Evolutionary conservation across 1,140 invertebrate species (phyloP).

Genomic region (Chironomus striatipennis): DNA sequence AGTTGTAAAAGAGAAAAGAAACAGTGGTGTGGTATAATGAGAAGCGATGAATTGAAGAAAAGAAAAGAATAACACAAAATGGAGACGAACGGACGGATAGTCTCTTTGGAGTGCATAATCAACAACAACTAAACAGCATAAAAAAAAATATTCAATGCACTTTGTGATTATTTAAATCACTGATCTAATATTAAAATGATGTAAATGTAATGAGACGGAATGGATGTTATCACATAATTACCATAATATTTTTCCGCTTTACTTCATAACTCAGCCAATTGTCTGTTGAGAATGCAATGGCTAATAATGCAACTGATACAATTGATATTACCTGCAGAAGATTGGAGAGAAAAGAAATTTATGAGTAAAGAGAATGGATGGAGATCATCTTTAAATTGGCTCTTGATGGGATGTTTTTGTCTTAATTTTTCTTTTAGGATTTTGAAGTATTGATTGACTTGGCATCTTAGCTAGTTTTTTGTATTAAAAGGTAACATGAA

Average conservation of each 20-base stretch:
- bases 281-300: constrained; percentile 90
- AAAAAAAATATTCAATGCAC: no score
- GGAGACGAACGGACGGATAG: neutral
- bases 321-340: constrained; percentile 50
- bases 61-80: constrained; percentile 4
- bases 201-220: neutral
- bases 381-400: no score
- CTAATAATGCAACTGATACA: constrained; percentile 79
- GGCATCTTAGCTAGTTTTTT: neutral
- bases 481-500: no score
- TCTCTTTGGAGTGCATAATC: no score
- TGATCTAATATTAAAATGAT: no score
- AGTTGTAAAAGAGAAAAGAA: neutral
- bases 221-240: constrained; percentile 39
- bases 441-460: neutral
- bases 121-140: no score
- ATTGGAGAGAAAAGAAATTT: neutral
- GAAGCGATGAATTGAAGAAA: neutral
- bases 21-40: neutral
- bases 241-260: constrained; percentile 76
- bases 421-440: no score
- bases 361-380: neutral
- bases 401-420: no score
- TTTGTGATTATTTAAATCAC: no score
- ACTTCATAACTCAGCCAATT: constrained; percentile 92